Conservation (phyloP, 2,113 vertebrate genomes). For the Boulengeromyrus knoepffleri region DNA sequence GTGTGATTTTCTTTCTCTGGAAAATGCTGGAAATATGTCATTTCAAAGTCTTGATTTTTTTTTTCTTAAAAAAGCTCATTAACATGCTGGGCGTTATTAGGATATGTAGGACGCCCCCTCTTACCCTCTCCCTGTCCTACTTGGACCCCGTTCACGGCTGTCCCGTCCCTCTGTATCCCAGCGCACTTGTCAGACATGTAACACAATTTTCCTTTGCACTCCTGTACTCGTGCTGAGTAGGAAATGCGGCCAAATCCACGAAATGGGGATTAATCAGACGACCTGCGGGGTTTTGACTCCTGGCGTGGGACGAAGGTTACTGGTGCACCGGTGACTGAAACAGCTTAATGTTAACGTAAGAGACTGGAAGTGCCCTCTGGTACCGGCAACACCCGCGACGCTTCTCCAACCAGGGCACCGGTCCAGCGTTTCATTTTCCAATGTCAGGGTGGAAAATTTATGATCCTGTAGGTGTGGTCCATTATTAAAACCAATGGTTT, state of each 20-base stretch:
- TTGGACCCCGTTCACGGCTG: background rate
- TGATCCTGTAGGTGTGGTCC: background rate
- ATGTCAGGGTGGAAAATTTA: background rate
- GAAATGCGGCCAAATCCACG: background rate
- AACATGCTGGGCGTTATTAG: background rate
- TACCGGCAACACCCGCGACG: background rate
- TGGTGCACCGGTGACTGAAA: background rate
- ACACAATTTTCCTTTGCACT: background rate
- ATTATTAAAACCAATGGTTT: background rate
- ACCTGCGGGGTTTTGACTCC: background rate
- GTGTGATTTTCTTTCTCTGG: background rate
- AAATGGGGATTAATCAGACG: background rate
- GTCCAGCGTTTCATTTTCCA: background rate
- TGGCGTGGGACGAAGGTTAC: background rate
- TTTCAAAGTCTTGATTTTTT: background rate
- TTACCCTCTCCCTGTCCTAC: background rate
- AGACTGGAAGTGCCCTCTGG: background rate
- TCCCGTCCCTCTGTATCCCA: background rate
- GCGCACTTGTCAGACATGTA: background rate
- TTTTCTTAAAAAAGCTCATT: background rate
- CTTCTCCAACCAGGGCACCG: background rate
- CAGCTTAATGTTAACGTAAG: background rate
- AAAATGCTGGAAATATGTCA: background rate
- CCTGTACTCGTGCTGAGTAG: background rate
- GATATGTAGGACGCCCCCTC: background rate